Percentiles rank a stretch among this genome's conserved stretches.
phyloP scores from a whole-genome alignment of 2,888 invertebrate genomes.

The Nycteola revayana region DNA sequence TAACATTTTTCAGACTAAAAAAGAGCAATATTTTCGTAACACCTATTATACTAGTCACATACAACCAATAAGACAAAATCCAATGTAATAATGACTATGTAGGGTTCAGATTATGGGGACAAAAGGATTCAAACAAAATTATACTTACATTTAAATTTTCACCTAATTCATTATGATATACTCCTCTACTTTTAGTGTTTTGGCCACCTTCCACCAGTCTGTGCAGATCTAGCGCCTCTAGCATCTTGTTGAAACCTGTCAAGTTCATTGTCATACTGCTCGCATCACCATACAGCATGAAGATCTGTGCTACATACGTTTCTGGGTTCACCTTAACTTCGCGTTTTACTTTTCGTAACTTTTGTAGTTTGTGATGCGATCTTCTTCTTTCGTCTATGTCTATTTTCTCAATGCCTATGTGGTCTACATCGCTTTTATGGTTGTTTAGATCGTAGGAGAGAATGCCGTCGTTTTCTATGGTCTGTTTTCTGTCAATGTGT shows the following conservation, averaged over 20 bases:
- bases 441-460: conserved; percentile 40
- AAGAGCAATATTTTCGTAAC: no score
- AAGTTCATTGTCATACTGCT: conserved; percentile 83
- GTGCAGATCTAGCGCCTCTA: conserved; percentile 81
- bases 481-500: conserved; percentile 75
- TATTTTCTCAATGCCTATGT: conserved; percentile 40
- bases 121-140: background rate
- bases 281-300: conserved; percentile 85
- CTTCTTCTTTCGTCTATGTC: conserved; percentile 48
- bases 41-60: no score
- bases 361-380: conserved; percentile 51
- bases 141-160: conserved; percentile 71
- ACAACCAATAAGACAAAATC: no score
- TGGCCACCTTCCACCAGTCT: conserved; percentile 72
- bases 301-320: conserved; percentile 85
- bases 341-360: conserved; percentile 46
- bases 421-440: conserved; percentile 33
- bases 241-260: conserved; percentile 86
- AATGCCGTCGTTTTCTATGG: conserved; percentile 44
- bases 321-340: conserved; percentile 70
- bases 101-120: no score
- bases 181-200: conserved; percentile 42
- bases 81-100: no score
- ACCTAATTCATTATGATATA: conserved; percentile 37
- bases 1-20: no score